phyloP scores from a whole-genome alignment of 2,888 invertebrate genomes.

The Melieria omissa region DNA sequence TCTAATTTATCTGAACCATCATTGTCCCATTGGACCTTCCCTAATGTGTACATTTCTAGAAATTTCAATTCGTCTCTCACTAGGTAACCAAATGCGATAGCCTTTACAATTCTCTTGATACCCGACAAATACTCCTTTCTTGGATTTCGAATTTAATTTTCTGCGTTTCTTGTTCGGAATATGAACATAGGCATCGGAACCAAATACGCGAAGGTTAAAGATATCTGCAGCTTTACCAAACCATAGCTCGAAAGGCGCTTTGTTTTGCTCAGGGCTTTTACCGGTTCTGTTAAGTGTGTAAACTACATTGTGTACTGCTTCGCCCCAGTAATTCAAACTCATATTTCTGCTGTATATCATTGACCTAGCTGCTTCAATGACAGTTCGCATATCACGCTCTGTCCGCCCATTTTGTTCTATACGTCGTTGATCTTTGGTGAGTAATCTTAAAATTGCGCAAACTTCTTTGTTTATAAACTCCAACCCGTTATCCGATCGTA shows the following conservation, averaged over 20 bases:
- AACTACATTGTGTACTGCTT: constrained; percentile 58
- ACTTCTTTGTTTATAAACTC: constrained; percentile 46
- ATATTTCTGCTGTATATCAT: constrained; percentile 46
- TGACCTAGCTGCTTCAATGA: constrained; percentile 55
- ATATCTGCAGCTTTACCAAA: constrained; percentile 26
- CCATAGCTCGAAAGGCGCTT: constrained; percentile 53
- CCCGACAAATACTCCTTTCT: constrained; percentile 47
- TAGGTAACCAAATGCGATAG: constrained; percentile 45
- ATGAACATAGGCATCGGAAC: constrained; percentile 56
- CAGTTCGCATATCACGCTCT: constrained; percentile 57
- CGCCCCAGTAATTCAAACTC: constrained; percentile 57
- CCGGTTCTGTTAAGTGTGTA: constrained; percentile 57
- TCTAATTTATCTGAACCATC: neutral
- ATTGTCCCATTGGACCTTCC: constrained; percentile 1
- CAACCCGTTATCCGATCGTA: constrained; percentile 46
- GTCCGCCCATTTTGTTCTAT: constrained; percentile 56
- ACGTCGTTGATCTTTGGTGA: constrained; percentile 39
- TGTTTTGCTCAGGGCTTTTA: constrained; percentile 43
- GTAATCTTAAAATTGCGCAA: constrained; percentile 45
- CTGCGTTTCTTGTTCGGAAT: constrained; percentile 55
- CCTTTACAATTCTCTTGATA: constrained; percentile 56
- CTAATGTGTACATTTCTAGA: constrained; percentile 33
- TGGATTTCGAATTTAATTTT: constrained; percentile 57
- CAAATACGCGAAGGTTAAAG: constrained; percentile 55
- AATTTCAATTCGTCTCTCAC: constrained; percentile 31